These are phyloP conservation scores for Anthopleura sola DNA, from an alignment of 64 coral and sea anemone genomes.

Conservation along the genomic window DNA sequence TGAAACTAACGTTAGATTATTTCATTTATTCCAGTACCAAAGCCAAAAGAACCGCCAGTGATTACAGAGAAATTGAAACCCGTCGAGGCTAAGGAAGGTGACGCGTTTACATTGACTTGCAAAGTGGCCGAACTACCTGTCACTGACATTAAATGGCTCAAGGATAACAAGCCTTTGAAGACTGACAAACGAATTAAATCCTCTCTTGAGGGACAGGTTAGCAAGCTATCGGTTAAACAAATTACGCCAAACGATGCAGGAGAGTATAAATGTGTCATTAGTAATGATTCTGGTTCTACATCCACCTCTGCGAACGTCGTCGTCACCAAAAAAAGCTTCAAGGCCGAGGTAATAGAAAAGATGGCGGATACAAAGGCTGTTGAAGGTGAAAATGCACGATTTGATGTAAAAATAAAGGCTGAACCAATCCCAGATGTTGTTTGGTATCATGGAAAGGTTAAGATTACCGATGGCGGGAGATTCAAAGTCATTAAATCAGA, in stretches of 20 bases:
- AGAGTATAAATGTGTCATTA: constrained; percentile 59
- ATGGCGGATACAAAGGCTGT: constrained; percentile 57
- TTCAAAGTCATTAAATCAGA: constrained; percentile 41
- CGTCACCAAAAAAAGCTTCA: constrained; percentile 48
- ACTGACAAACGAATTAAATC: constrained; percentile 20
- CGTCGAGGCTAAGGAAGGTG: constrained; percentile 48
- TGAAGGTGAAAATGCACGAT: constrained; percentile 77
- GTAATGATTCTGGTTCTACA: constrained; percentile 52
- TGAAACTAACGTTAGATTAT: too few species aligned
- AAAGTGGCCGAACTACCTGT: constrained; percentile 32
- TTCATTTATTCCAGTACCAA: background rate
- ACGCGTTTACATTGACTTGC: constrained; percentile 43
- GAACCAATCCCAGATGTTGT: constrained; percentile 74
- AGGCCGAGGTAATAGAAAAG: constrained; percentile 65
- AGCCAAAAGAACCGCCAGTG: constrained; percentile 19
- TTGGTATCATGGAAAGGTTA: constrained; percentile 76
- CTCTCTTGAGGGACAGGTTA: background rate
- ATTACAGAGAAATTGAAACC: constrained; percentile 21
- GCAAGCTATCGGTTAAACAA: background rate
- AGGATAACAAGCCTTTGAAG: constrained; percentile 48
- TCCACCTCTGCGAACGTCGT: constrained; percentile 25
- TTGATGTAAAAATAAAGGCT: constrained; percentile 61
- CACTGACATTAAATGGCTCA: constrained; percentile 51
- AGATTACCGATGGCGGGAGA: constrained; percentile 38
- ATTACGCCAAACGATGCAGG: constrained; percentile 52